Base-by-base conservation (phyloP, 2,113 vertebrate genomes). In the Phalacrocorax carbo region DNA sequence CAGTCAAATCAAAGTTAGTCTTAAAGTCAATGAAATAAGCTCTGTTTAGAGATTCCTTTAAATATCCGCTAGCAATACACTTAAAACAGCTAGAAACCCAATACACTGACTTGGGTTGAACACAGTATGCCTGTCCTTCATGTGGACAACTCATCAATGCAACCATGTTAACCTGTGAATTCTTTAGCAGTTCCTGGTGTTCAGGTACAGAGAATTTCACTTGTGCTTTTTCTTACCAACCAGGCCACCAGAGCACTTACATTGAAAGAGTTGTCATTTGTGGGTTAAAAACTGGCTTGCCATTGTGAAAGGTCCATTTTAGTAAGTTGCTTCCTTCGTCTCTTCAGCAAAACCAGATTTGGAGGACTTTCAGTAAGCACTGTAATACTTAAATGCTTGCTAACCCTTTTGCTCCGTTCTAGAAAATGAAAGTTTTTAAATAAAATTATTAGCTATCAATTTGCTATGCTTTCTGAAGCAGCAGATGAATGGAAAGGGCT, bases 211-310 rank as follows among this genome's bases (percentile, higher is more conserved):
- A 64, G 38, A 78, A 82, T 36, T 78, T 57, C 7, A 58, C 17
- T 15, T 0, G 0, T 46, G 57, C 13, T 71, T 55, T 55, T 75
- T 55, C n/a, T 46, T 18, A 7, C 48, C 23, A 79, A 38, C 5
- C 3, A 14, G 13, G 58, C 38, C 52, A 60, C 27, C 58, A 29
- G 4, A 61, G 40, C 62, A 80, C 17, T 94, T 44, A 11, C 15
- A 17, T 8, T 42, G 32, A 51, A 91, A 86, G 30, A 70, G 15
- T 4, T 73, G 36, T 75, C 12, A 64, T 55, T 81, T 81, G 11
- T n/a, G n/a, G 42, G 60, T 81, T 78, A 62, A 52, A 77, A 94
- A 18, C 10, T 27, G 16, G 19, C 25, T 86, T 88, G 44, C 23
- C 22, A 46, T 46, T 18, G 44, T 46, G 44, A 46, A 46, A 46